Evolutionary conservation across 2,888 invertebrate species (phyloP), one percentile per base, ranked within the genome.

Genomic region (Phalangium opilio): DNA sequence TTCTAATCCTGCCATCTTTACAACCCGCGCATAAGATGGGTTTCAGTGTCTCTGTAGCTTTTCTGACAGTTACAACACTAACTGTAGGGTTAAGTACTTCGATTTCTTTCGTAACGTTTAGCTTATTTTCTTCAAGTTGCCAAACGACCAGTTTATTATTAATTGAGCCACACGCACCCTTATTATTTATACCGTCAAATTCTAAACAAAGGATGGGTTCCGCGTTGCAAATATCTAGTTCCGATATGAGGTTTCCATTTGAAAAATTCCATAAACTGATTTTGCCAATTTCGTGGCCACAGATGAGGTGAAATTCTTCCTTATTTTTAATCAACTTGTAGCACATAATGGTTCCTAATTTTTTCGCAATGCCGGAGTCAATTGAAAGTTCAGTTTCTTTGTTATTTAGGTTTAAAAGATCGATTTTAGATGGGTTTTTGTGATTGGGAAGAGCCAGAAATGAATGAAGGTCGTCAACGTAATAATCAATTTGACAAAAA

Each of bases 1-100:
- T 39, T 33, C 59, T 40, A 7, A 59, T 50, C n/a, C 50, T 43
- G 10, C 27, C 34, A 50, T 59, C 59, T 50, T 49, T 51, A n/a
- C 55, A 48, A 15, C 53, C 55, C 34, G 50, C 45, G 12, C 55
- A 55, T 12, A 57, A 46, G 18, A 60, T 52, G 4, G 27, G 27
- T 27, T 27, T 27, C 8, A 27, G 8, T 7, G 27, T 27, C 41
- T 54, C 48, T 1, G 50, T 51, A 45, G 57, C 55, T 15, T 50
- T 44, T 45, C 58, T 50, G 18, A 57, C 54, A 32, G 44, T 45
- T 44, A 58, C 47, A 33, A 47, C 50, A 41, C 36, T 47, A 4
- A 56, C 41, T n/a, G 57, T 57, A 10, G 47, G 41, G 42, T 54
- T 57, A 1, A 50, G 52, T 11, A 58, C 32, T 10, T 19, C 18